Evolutionary conservation across 2,797 vertebrate genomes (phyloP).

Genomic region (Pangasius larnaudii): DNA sequence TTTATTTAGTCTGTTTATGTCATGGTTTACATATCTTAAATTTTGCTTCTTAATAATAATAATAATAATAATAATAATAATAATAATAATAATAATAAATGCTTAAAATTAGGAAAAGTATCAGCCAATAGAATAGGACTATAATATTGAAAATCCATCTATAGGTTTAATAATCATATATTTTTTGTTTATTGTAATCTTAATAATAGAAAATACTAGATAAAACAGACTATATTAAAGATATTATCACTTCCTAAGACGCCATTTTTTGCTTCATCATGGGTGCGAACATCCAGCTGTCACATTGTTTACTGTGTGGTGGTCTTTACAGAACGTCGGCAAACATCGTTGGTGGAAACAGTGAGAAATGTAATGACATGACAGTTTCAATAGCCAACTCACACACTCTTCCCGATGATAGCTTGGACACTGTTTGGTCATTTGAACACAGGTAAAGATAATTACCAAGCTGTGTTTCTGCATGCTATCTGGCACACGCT

Average conservation of each 20-base stretch:
- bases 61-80: not conserved
- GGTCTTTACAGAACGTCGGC: not conserved
- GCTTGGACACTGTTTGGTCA: constrained; percentile 3
- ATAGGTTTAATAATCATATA: no score
- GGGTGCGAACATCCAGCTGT: not conserved
- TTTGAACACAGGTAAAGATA: constrained; percentile 2
- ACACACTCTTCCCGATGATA: not conserved
- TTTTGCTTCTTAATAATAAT: not conserved
- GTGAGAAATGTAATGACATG: no score
- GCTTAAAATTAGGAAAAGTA: no score
- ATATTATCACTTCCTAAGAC: not conserved
- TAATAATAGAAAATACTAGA: not conserved
- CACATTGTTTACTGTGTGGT: not conserved
- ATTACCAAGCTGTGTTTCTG: constrained; percentile 17
- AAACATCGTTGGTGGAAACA: not conserved
- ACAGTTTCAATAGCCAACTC: not conserved
- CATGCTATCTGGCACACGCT: not conserved
- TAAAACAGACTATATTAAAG: not conserved
- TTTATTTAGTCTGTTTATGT: not conserved
- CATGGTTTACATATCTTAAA: no score
- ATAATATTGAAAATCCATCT: no score
- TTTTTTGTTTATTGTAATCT: no score
- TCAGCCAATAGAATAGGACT: not conserved
- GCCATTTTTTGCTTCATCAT: not conserved
- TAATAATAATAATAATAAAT: not conserved